Evolutionary conservation across 2,797 vertebrate species (phyloP).

Genomic region (Sphaeramia orbicularis): DNA sequence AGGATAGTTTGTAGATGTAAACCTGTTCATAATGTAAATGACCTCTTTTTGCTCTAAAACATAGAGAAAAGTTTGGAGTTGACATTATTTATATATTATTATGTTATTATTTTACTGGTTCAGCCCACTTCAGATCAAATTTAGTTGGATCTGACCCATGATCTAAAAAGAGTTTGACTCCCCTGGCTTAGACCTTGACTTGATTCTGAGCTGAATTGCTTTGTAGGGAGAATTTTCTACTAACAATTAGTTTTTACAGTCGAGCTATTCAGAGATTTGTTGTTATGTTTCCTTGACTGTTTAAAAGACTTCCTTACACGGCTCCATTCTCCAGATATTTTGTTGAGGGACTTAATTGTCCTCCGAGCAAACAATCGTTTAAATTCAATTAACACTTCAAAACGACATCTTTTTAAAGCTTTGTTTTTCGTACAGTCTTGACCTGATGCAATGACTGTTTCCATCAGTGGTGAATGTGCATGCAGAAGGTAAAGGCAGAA

Average conservation of each 20-base stretch:
- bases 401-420: constrained; percentile 63
- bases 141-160: too few species aligned
- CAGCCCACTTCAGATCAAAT: too few species aligned
- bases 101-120: too few species aligned
- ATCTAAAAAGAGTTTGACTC: too few species aligned
- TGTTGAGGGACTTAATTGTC: constrained; percentile 72
- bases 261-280: constrained; percentile 79
- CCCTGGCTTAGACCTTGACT: constrained; percentile 58
- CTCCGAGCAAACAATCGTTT: constrained; percentile 80
- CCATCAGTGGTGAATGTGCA: constrained; percentile 29
- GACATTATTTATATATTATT: too few species aligned
- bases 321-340: constrained; percentile 69
- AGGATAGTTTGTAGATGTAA: too few species aligned
- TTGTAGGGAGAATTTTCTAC: constrained; percentile 58
- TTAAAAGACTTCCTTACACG: constrained; percentile 78
- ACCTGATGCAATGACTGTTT: constrained; percentile 64
- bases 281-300: constrained; percentile 77
- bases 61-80: too few species aligned
- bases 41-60: too few species aligned
- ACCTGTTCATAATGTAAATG: too few species aligned
- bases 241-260: constrained; percentile 80
- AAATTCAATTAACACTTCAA: constrained; percentile 81
- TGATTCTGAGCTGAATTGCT: constrained; percentile 64
- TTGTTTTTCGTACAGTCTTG: constrained; percentile 65
- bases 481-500: constrained; percentile 49